A percentile compares a stretch with the other conserved stretches of the same genome.
These are phyloP conservation scores for Brachyptera risi DNA, from an alignment of 2,888 invertebrate genomes.

Conservation along the genomic window DNA sequence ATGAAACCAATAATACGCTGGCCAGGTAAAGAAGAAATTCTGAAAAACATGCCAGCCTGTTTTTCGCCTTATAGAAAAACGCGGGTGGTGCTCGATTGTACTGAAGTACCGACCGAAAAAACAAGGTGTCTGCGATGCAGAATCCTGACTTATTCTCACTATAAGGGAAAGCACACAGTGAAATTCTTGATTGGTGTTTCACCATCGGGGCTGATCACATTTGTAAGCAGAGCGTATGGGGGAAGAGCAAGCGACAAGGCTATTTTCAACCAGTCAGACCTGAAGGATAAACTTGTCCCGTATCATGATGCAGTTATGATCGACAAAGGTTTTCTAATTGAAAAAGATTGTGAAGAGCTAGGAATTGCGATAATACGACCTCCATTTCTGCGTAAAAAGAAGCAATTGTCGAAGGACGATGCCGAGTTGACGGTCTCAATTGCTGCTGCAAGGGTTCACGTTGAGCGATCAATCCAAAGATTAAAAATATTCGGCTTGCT, in stretches of 20 bases:
- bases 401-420: slow-evolving; percentile 28
- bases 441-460: slow-evolving; percentile 32
- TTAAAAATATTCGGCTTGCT: slow-evolving; percentile 18
- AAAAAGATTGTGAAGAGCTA: slow-evolving; percentile 33
- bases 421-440: slow-evolving; percentile 24
- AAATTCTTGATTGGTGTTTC: slow-evolving; percentile 29
- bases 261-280: slow-evolving; percentile 19
- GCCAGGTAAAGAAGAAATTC: too few relatives aligned
- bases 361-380: slow-evolving; percentile 29
- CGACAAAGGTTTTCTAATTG: slow-evolving; percentile 37
- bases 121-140: too few relatives aligned
- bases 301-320: slow-evolving; percentile 35
- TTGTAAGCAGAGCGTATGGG: slow-evolving; percentile 27
- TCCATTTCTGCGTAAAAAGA: slow-evolving; percentile 26
- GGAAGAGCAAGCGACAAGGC: slow-evolving; percentile 29
- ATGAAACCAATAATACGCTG: too few relatives aligned
- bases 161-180: too few relatives aligned
- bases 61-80: too few relatives aligned
- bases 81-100: too few relatives aligned
- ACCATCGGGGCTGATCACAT: slow-evolving; percentile 28
- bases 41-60: too few relatives aligned
- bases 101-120: too few relatives aligned
- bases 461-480: slow-evolving; percentile 34
- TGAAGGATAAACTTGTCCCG: slow-evolving; percentile 16
- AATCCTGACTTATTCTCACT: too few relatives aligned